Base-by-base conservation (phyloP, 2,797 vertebrate genomes). In the Urophycis tenuis region DNA sequence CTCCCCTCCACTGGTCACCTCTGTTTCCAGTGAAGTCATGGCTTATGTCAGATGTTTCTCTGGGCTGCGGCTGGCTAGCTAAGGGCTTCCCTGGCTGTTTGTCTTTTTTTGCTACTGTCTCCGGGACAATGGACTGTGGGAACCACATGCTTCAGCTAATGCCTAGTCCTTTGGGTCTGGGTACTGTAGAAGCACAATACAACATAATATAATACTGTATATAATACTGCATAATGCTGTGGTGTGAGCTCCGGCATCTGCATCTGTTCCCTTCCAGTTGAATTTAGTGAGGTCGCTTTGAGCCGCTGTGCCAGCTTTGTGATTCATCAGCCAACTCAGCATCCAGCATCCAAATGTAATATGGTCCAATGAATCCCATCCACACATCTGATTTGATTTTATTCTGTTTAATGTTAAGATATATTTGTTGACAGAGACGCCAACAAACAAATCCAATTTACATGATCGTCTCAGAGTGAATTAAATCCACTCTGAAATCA, bases 21-120 rank as follows among this genome's bases (percentile, higher is more conserved):
- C 36, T 45, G 71, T n/a, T 34, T 75, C n/a, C 32, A 81, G 69
- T 81, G 74, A 35, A 41, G 73, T 32, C 81, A 80, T 64, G 60
- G 64, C 29, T 75, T 73, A 1, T 78, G 75, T 64, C 74, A 60
- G n/a, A 49, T 49, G 11, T 49, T 39, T 39, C 36, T 39, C 36
- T 39, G 36, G 36, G 12, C 36, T 39, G 36, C 12, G 36, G 36
- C 12, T 39, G 36, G 36, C 36, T 39, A 39, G 39, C 39, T 15
- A 41, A 39, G 36, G 8, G 39, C 39, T 41, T 41, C 39, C 39
- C 39, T 41, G 39, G 39, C 39, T 15, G 39, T 15, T 41, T 41
- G 39, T 41, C 2, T 14, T 41, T 14, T 41, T 41, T 41, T 12
- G 39, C 39, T 15, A 14, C 36, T 41, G 39, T 41, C 39, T 41